Percentiles rank a stretch among this genome's conserved stretches.
Conservation (phyloP, 2,888 invertebrate species). For the Spisula subtruncata region DNA sequence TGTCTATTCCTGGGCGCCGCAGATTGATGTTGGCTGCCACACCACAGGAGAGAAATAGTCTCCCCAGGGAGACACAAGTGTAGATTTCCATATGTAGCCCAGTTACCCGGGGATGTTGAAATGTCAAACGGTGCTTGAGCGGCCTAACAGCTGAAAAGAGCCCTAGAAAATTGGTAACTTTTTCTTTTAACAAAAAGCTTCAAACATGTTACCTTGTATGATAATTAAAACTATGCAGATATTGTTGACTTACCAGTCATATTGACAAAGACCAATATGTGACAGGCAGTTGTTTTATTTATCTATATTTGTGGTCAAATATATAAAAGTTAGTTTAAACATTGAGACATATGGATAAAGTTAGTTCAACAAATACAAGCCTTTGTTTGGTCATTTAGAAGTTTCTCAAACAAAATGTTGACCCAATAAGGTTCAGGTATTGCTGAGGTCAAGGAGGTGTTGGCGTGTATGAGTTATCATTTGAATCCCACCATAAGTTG, state of each 20-base stretch:
- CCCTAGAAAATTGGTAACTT: too few species aligned
- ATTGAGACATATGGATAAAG: neutral
- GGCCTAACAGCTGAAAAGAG: too few species aligned
- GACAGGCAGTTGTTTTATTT: slow-evolving; percentile 5
- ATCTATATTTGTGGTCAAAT: neutral
- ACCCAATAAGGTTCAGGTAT: neutral
- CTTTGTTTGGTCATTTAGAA: neutral
- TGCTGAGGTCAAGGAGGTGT: neutral
- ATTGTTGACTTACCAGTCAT: neutral
- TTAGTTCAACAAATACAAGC: neutral
- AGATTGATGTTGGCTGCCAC: too few species aligned
- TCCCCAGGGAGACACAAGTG: too few species aligned
- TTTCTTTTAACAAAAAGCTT: too few species aligned
- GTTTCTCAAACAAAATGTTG: neutral
- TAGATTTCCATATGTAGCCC: too few species aligned
- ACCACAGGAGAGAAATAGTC: too few species aligned
- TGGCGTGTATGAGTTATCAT: too few species aligned
- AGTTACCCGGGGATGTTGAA: too few species aligned
- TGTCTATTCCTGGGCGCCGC: too few species aligned
- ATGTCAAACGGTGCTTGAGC: too few species aligned
- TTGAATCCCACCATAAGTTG: too few species aligned
- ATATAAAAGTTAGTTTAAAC: neutral
- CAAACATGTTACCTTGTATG: neutral
- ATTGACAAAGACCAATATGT: neutral
- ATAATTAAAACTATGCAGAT: neutral